Conservation (phyloP, 2,888 invertebrate genomes). For the Brenthis daphne region DNA sequence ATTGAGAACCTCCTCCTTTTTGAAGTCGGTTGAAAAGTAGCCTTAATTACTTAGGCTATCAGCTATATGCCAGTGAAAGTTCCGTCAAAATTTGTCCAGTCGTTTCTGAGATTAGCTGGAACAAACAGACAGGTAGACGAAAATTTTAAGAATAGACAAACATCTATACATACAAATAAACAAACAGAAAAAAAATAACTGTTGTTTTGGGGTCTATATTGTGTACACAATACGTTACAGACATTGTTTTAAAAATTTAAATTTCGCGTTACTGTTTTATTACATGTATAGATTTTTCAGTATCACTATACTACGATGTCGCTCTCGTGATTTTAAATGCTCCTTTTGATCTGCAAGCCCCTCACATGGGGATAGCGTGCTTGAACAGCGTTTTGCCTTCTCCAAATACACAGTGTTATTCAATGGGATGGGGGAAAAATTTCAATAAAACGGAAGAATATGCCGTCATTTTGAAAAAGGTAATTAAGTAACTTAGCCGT, state of each 20-base stretch:
- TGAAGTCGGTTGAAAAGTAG: no score
- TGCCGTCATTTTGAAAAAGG: slow-evolving; percentile 44
- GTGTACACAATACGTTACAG: no score
- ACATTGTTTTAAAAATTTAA: no score
- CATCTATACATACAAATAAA: no score
- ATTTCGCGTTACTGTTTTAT: neutral
- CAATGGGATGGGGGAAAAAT: slow-evolving; percentile 89
- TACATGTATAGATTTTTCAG: slow-evolving; percentile 29
- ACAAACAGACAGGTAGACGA: neutral
- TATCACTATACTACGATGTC: slow-evolving; percentile 60
- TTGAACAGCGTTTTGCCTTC: slow-evolving; percentile 62
- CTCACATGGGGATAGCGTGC: slow-evolving; percentile 87
- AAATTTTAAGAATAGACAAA: neutral
- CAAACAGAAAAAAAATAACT: no score
- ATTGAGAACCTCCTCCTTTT: no score
- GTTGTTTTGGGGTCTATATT: no score
- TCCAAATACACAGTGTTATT: slow-evolving; percentile 80
- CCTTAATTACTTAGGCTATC: no score
- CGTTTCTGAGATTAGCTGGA: neutral
- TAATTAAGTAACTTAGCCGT: neutral
- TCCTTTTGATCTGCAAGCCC: slow-evolving; percentile 36
- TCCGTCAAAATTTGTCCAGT: no score
- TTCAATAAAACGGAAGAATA: slow-evolving; percentile 49
- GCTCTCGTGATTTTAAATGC: slow-evolving; percentile 34
- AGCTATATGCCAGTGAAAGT: no score